Percentiles rank a stretch among this genome's conserved stretches.
Evolutionary conservation across 2,888 invertebrate genomes (phyloP).

Genomic region (Tetheella fluctuosa): DNA sequence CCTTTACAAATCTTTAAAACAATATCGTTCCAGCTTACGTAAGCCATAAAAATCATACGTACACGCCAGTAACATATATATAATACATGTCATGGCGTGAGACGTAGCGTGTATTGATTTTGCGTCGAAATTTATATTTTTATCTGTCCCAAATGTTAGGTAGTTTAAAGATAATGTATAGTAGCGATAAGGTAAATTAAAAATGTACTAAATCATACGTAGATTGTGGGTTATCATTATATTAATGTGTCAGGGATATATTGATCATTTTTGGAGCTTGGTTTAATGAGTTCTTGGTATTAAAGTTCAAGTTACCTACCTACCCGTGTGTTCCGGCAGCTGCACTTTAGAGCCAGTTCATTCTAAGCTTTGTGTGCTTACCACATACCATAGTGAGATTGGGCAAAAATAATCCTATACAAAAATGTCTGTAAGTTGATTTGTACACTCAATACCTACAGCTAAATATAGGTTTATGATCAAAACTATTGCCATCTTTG

Average conservation of each 20-base stretch:
- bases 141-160: conserved; percentile 50
- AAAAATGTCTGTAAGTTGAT: too few species aligned
- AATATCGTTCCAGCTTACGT: conserved; percentile 18
- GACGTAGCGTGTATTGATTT: conserved; percentile 61
- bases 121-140: conserved; percentile 66
- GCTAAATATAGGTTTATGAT: too few species aligned
- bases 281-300: neutral
- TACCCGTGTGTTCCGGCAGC: too few species aligned
- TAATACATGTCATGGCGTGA: conserved; percentile 10
- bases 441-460: too few species aligned
- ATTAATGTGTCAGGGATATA: conserved; percentile 16
- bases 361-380: too few species aligned
- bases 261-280: neutral
- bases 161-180: conserved; percentile 68
- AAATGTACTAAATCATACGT: conserved; percentile 63
- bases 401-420: too few species aligned
- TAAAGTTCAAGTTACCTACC: too few species aligned
- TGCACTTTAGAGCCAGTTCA: too few species aligned
- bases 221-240: conserved; percentile 49
- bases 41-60: conserved; percentile 25
- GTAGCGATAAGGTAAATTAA: conserved; percentile 71
- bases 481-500: too few species aligned
- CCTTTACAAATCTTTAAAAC: too few species aligned
- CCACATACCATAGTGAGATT: too few species aligned
- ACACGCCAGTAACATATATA: conserved; percentile 18